Conservation (phyloP, 2,113 vertebrate species). For the Tachysurus vachellii region DNA sequence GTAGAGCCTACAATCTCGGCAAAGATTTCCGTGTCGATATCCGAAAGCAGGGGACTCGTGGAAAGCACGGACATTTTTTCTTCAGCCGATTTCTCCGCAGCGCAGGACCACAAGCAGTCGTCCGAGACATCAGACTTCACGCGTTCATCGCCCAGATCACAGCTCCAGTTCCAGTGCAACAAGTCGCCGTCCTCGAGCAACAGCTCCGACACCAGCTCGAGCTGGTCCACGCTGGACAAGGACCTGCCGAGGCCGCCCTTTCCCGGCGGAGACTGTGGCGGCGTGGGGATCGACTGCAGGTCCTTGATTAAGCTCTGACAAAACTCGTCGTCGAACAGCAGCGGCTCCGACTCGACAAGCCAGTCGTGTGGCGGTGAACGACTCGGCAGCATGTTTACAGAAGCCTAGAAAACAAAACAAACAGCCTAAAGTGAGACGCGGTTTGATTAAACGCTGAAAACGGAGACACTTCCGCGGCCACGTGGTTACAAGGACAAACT, state of each 20-base stretch:
- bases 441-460: background rate
- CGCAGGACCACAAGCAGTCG: slow-evolving; percentile 70
- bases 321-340: slow-evolving; percentile 77
- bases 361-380: slow-evolving; percentile 71
- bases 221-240: slow-evolving; percentile 75
- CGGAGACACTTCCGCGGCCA: background rate
- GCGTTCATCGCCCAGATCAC: slow-evolving; percentile 49
- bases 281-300: slow-evolving; percentile 72
- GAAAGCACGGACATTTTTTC: slow-evolving; percentile 70
- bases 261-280: slow-evolving; percentile 71
- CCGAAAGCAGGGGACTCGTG: slow-evolving; percentile 73
- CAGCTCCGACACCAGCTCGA: slow-evolving; percentile 75
- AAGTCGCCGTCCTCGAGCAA: slow-evolving; percentile 74
- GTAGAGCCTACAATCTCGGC: slow-evolving; percentile 74
- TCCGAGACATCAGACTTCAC: slow-evolving; percentile 50
- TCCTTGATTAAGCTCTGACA: slow-evolving; percentile 73
- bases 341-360: slow-evolving; percentile 70
- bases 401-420: slow-evolving; percentile 55
- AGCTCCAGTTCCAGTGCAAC: slow-evolving; percentile 69
- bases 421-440: background rate
- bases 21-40: slow-evolving; percentile 76
- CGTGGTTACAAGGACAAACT: background rate
- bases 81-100: slow-evolving; percentile 55
- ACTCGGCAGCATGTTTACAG: slow-evolving; percentile 70
- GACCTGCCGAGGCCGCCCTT: slow-evolving; percentile 63